Percentiles rank a stretch among this genome's conserved stretches.
Evolutionary conservation across 1,140 invertebrate genomes (phyloP).

Genomic region (Papilio polyxenes): DNA sequence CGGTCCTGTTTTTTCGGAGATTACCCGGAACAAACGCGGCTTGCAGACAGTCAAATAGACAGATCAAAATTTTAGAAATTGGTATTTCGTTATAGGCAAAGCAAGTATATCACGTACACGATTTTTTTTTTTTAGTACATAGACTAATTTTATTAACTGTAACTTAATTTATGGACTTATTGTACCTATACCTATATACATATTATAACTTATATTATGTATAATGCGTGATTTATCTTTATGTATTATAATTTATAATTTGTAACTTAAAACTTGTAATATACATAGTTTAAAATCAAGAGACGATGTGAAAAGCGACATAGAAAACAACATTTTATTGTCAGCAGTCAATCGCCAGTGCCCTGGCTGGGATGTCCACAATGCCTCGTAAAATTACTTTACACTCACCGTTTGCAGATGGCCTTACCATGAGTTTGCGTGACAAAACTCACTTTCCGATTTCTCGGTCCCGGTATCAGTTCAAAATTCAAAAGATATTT

Average conservation of each 20-base stretch:
- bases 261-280: neutral
- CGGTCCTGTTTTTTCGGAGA: no score
- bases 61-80: no score
- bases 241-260: neutral
- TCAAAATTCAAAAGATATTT: neutral
- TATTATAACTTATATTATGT: no score
- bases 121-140: no score
- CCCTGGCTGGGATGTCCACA: slow-evolving; percentile 57
- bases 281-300: slow-evolving; percentile 41
- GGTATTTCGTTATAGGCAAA: no score
- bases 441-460: neutral
- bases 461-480: neutral
- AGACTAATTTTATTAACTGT: no score
- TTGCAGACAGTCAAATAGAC: no score
- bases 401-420: slow-evolving; percentile 46
- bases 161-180: no score
- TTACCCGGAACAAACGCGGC: no score
- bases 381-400: slow-evolving; percentile 66
- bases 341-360: slow-evolving; percentile 63
- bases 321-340: slow-evolving; percentile 66
- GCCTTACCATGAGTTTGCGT: slow-evolving; percentile 48
- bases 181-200: no score
- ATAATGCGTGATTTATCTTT: neutral
- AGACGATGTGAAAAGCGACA: slow-evolving; percentile 48
- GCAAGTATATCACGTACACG: no score